Percentiles rank a stretch among this genome's conserved stretches.
phyloP scores from a whole-genome alignment of 2,888 invertebrate species.

The Mythimna impura region DNA sequence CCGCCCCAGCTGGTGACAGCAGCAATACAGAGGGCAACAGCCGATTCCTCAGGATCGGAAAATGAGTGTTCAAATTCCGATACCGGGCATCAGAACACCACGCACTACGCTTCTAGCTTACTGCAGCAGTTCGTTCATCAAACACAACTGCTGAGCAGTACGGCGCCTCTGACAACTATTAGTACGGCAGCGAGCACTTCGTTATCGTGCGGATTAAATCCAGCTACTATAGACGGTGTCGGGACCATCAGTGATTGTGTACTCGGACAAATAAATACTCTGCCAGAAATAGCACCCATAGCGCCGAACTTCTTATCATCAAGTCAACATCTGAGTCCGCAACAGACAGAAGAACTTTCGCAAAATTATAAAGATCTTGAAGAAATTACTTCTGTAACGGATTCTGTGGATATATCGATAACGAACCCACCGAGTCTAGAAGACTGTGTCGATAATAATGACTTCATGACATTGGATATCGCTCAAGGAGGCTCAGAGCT shows the following conservation, averaged over 20 bases:
- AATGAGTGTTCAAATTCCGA: conserved; percentile 91
- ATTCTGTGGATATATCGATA: conserved; percentile 83
- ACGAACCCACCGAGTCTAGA: conserved; percentile 84
- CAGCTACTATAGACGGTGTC: conserved; percentile 80
- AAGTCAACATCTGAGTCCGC: conserved; percentile 86
- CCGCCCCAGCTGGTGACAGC: conserved; percentile 94
- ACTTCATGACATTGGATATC: conserved; percentile 86
- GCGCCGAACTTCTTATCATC: conserved; percentile 80
- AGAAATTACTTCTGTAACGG: conserved; percentile 85
- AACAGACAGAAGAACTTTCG: conserved; percentile 87
- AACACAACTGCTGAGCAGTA: conserved; percentile 92
- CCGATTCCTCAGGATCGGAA: conserved; percentile 93
- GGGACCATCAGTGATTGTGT: conserved; percentile 83
- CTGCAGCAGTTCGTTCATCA: conserved; percentile 95
- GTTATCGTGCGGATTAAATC: conserved; percentile 74
- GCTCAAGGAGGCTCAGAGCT: conserved; percentile 81
- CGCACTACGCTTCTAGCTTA: conserved; percentile 93
- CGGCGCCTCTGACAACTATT: conserved; percentile 81
- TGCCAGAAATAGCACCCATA: conserved; percentile 83
- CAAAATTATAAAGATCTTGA: conserved; percentile 88
- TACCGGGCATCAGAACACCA: conserved; percentile 88
- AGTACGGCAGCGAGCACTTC: conserved; percentile 72
- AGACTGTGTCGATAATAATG: conserved; percentile 88
- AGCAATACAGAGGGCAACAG: conserved; percentile 93
- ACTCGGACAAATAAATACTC: conserved; percentile 83